These are phyloP conservation scores for Lepus timidus DNA, from an alignment of 2,113 vertebrate species.

Conservation along the genomic window DNA sequence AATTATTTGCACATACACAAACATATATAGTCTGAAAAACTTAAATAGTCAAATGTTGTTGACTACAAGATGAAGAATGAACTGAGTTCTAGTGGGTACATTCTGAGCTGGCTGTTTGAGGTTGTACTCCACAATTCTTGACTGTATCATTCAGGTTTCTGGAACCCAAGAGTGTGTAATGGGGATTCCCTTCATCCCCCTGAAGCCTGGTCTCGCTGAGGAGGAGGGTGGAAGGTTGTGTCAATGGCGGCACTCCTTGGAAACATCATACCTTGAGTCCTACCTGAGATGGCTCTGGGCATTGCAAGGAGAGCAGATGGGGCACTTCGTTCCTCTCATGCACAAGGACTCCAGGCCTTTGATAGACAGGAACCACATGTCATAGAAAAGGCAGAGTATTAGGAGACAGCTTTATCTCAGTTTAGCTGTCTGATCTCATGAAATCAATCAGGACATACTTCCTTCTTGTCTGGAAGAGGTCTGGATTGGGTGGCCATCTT, in stretches of 20 bases:
- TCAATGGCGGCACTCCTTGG: background rate
- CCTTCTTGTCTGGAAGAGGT: background rate
- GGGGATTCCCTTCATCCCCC: background rate
- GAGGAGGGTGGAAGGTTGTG: background rate
- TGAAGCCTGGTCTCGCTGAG: background rate
- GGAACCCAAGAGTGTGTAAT: background rate
- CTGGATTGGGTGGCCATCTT: background rate
- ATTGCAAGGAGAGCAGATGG: background rate
- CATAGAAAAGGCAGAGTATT: background rate
- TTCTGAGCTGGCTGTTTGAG: background rate
- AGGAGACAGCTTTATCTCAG: background rate
- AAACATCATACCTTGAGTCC: background rate
- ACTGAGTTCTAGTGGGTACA: background rate
- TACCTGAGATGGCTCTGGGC: background rate
- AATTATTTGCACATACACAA: background rate
- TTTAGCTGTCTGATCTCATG: background rate
- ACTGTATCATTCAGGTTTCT: background rate
- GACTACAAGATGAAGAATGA: background rate
- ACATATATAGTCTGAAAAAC: background rate
- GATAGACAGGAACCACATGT: background rate
- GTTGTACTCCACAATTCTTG: background rate
- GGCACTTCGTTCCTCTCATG: background rate
- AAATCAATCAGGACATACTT: background rate
- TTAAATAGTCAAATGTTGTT: background rate
- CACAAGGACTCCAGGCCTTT: background rate